phyloP scores from a whole-genome alignment of 2,113 vertebrate species.

The Apteryx mantelli region DNA sequence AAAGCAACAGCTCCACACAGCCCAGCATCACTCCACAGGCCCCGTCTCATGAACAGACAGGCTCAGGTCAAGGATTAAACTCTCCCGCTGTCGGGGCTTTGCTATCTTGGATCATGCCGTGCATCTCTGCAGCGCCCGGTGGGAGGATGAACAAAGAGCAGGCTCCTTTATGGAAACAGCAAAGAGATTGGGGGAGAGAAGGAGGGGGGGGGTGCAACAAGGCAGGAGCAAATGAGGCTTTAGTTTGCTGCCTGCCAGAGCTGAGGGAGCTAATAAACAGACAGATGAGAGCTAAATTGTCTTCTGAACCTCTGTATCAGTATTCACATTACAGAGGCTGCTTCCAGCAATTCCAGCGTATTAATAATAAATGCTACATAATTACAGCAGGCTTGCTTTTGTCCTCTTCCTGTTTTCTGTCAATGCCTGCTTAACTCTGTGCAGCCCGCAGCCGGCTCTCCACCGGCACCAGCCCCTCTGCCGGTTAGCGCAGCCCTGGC shows the following conservation, averaged over 20 bases:
- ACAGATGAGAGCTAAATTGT: constrained; percentile 67
- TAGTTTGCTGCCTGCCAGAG: constrained; percentile 13
- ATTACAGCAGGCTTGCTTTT: constrained; percentile 80
- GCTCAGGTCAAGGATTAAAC: neutral
- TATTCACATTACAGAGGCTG: constrained; percentile 80
- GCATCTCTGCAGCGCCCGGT: accelerated
- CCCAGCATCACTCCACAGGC: accelerated
- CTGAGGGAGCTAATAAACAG: constrained; percentile 67
- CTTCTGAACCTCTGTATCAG: constrained; percentile 72
- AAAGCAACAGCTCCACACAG: neutral
- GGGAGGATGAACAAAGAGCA: neutral
- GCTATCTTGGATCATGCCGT: accelerated
- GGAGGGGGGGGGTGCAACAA: neutral
- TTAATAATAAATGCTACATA: constrained; percentile 87
- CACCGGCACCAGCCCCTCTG: neutral
- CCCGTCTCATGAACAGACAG: neutral
- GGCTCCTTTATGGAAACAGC: neutral
- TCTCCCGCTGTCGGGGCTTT: neutral
- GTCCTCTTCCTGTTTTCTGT: constrained; percentile 78
- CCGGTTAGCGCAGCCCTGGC: neutral
- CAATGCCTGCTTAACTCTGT: constrained; percentile 69
- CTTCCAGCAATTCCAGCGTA: constrained; percentile 84
- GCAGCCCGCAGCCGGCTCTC: neutral
- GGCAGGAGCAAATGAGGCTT: constrained; percentile 48
- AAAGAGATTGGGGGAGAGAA: neutral